Base-by-base conservation (phyloP, 2,797 vertebrate genomes). In the Eremophila alpestris region DNA sequence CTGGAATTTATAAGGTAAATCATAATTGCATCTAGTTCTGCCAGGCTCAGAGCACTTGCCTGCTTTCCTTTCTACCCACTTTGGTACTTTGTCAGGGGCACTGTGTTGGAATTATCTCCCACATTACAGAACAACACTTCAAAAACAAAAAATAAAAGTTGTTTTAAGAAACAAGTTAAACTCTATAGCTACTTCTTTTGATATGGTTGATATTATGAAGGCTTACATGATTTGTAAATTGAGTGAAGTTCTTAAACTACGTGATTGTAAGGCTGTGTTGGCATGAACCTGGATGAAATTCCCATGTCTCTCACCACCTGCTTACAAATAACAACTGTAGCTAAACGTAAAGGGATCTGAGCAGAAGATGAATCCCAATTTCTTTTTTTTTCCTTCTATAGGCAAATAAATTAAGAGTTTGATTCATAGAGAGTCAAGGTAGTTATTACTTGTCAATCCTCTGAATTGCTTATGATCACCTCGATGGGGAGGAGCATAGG, bases 401-500 rank as follows among this genome's bases (percentile, higher is more conserved):
- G 56, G 32, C 20, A 51, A 64, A 3, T 62, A 48, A 54, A 65
- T 46, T 7, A 48, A 52, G 21, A n/a, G 24, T 68, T 83, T 83
- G 2, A 17, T 83, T 94, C 13, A n/a, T 2, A 3, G 26, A 67
- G 80, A 70, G 17, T 34, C 43, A 56, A 52, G 16, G 18, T 40
- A 62, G 18, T 93, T 83, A 26, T 69, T 85, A 40, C 24, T 86
- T 55, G 9, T 63, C 49, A 79, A 84, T 87, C 30, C 34, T 68
- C 62, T 78, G 58, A 86, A 64, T 38, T 10, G 38, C 16, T 83
- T 78, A 40, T 5, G 5, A 20, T 56, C 29, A 34, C 17, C 41
- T 84, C 4, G 1, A 3, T 0, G 4, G 22, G 17, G 70, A 56
- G 32, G 40, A 79, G 20, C 0, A 0, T 38, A 20, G 26, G 43